Conservation (phyloP, 2,888 invertebrate genomes). For the Hipparchia semele region DNA sequence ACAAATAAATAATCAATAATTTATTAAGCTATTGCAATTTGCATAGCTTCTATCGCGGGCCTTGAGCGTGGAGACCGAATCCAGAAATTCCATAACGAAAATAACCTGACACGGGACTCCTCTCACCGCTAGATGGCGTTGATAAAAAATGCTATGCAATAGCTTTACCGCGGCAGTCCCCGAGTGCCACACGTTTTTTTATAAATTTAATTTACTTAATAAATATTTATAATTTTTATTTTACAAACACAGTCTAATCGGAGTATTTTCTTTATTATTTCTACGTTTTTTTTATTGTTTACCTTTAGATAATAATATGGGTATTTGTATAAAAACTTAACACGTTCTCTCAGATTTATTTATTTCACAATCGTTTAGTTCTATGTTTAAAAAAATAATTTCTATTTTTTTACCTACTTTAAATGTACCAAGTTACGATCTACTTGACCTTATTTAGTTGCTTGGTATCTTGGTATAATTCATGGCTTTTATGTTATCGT, state of each 20-base stretch:
- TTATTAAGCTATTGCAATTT: too few relatives aligned
- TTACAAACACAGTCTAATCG: neutral
- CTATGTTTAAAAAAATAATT: neutral
- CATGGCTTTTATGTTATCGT: too few relatives aligned
- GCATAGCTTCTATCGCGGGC: too few relatives aligned
- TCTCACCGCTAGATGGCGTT: too few relatives aligned
- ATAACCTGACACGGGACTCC: too few relatives aligned
- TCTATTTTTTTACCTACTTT: neutral
- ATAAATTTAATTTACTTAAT: neutral
- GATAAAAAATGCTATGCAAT: too few relatives aligned
- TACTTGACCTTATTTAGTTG: neutral
- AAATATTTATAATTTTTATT: neutral
- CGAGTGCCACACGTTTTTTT: too few relatives aligned
- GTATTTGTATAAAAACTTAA: conserved; percentile 27
- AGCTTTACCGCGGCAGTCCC: too few relatives aligned
- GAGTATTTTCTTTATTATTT: conserved; percentile 3
- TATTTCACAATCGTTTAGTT: neutral
- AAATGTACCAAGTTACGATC: neutral
- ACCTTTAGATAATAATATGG: conserved; percentile 9
- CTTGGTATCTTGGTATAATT: neutral
- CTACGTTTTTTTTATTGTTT: conserved; percentile 20
- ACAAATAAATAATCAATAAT: too few relatives aligned
- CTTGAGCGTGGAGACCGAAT: too few relatives aligned
- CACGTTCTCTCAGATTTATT: conserved; percentile 24
- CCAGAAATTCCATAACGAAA: too few relatives aligned